Conservation (phyloP, 92 coral and sea anemone genomes). For the Palythoa heliodiscus region DNA sequence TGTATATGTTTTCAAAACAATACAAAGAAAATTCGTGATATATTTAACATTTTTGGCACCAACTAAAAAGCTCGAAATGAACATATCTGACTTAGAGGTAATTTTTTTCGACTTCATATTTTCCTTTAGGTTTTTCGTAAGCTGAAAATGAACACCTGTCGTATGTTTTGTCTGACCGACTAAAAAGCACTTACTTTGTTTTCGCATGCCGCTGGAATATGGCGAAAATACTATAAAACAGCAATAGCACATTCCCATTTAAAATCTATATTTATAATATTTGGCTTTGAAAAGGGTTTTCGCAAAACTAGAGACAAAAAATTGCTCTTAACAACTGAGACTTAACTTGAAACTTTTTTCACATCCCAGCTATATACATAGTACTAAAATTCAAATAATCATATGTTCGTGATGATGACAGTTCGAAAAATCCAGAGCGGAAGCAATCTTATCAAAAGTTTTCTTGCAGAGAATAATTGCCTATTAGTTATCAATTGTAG, state of each 20-base stretch:
- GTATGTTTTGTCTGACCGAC: slow-evolving; percentile 20
- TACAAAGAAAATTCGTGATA: neutral
- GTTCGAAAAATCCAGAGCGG: neutral
- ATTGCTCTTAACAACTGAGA: too few species aligned
- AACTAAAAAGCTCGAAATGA: neutral
- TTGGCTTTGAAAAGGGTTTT: neutral
- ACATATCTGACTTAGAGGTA: neutral
- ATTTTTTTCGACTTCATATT: neutral
- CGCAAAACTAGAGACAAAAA: neutral
- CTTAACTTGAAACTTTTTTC: neutral
- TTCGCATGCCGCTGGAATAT: neutral
- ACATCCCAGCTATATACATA: too few species aligned
- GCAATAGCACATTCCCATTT: neutral
- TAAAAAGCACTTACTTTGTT: slow-evolving; percentile 1
- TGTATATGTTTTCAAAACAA: neutral
- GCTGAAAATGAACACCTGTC: too few species aligned
- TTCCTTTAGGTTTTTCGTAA: neutral
- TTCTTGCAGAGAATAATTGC: slow-evolving; percentile 13
- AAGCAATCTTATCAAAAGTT: neutral
- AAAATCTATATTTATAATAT: neutral
- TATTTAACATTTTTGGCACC: slow-evolving; percentile 8
- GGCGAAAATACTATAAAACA: neutral
- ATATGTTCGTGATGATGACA: too few species aligned
- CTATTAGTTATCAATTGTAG: slow-evolving; percentile 25
- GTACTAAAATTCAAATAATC: too few species aligned